Percentiles rank a stretch among this genome's conserved stretches.
phyloP scores from a whole-genome alignment of 2,888 invertebrate species.

The Drosophila emarginata region DNA sequence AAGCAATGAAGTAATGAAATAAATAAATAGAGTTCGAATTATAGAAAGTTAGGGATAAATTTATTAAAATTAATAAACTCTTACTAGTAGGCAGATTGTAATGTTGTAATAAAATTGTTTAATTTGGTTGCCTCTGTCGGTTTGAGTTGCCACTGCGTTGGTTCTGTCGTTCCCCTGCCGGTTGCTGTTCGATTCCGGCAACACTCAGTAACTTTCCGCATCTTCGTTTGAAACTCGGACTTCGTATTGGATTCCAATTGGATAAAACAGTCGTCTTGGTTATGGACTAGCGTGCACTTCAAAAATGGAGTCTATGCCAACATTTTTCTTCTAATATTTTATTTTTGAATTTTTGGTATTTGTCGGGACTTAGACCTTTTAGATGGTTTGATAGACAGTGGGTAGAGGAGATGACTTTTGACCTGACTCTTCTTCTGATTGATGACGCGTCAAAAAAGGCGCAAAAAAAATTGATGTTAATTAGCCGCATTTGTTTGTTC shows the following conservation, averaged over 20 bases:
- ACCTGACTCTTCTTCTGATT: constrained; percentile 27
- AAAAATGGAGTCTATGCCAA: background rate
- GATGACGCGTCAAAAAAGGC: constrained; percentile 48
- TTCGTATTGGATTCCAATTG: background rate
- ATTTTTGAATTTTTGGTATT: constrained; percentile 1
- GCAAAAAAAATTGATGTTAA: constrained; percentile 51
- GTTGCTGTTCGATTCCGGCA: too few relatives aligned
- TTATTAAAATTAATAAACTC: too few relatives aligned
- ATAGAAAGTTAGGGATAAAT: too few relatives aligned
- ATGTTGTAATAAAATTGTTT: too few relatives aligned
- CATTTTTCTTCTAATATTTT: background rate
- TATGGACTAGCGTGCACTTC: background rate
- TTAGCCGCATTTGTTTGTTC: constrained; percentile 64
- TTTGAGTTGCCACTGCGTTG: too few relatives aligned
- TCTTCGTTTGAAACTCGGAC: background rate
- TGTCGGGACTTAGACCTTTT: background rate
- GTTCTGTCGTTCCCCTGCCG: too few relatives aligned
- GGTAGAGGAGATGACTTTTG: background rate
- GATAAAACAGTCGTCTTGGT: constrained; percentile 1
- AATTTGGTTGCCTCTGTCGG: too few relatives aligned
- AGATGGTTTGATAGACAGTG: background rate
- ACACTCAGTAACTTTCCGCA: too few relatives aligned
- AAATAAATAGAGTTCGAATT: too few relatives aligned
- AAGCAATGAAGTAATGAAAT: too few relatives aligned
- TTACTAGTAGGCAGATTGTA: too few relatives aligned